Conservation (phyloP, 2,113 vertebrate species). For the Cottus gobio region DNA sequence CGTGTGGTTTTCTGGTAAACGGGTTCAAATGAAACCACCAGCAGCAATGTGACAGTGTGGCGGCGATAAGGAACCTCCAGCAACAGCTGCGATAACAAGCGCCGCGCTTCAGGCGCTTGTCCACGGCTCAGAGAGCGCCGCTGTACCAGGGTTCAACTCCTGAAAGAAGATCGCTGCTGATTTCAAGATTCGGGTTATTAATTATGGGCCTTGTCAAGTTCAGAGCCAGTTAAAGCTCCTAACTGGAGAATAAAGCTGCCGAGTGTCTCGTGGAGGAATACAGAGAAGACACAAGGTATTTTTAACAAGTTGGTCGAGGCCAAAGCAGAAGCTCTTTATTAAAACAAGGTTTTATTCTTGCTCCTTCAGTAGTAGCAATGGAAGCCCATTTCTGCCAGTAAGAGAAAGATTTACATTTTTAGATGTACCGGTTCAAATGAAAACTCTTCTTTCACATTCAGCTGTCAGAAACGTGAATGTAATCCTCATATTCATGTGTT, state of each 20-base stretch:
- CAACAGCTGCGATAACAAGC: constrained; percentile 52
- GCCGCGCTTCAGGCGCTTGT: constrained; percentile 13
- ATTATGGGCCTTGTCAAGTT: background rate
- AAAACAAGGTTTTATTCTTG: too few relatives aligned
- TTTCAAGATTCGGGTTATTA: background rate
- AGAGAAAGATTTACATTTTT: too few relatives aligned
- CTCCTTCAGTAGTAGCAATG: background rate
- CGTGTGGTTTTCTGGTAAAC: background rate
- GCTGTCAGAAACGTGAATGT: background rate
- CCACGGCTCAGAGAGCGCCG: background rate
- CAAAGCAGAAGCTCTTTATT: too few relatives aligned
- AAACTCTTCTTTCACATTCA: background rate
- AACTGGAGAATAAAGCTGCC: background rate
- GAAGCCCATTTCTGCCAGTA: background rate
- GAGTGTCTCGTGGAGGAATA: background rate
- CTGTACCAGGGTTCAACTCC: background rate
- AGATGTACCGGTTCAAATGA: background rate
- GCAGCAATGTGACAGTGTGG: background rate
- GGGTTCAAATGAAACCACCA: background rate
- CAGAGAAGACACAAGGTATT: too few relatives aligned
- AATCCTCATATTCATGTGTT: background rate
- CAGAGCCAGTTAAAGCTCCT: background rate
- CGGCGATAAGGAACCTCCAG: constrained; percentile 15
- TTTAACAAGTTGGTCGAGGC: too few relatives aligned
- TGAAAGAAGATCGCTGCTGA: background rate